Percentiles rank a stretch among this genome's conserved stretches.
Evolutionary conservation across 2,797 vertebrate genomes (phyloP).

Genomic region (Anniella stebbinsi): DNA sequence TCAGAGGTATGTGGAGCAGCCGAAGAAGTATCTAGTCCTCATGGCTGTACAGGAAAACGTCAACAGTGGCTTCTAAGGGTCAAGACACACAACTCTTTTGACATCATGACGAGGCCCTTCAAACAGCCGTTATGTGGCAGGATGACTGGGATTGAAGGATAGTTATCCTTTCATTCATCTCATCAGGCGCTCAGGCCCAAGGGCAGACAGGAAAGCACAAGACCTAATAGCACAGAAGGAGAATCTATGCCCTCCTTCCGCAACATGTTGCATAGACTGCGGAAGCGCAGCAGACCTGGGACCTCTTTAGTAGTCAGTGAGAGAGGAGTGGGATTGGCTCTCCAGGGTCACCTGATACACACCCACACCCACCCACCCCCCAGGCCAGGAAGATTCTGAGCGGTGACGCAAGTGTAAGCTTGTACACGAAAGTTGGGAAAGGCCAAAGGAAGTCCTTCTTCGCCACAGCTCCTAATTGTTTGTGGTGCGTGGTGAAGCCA

Average conservation of each 20-base stretch:
- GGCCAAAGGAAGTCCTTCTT: too few relatives aligned
- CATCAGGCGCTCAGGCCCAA: neutral
- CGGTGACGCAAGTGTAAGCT: fast-evolving
- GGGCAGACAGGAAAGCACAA: neutral
- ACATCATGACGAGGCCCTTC: too few relatives aligned
- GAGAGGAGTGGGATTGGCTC: too few relatives aligned
- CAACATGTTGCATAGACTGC: neutral
- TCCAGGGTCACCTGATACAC: neutral
- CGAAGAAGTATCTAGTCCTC: neutral
- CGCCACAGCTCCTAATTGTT: neutral
- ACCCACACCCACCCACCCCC: neutral
- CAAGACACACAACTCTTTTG: neutral
- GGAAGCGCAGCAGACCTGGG: neutral
- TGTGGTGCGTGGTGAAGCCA: neutral
- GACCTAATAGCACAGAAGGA: neutral
- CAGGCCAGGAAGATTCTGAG: neutral
- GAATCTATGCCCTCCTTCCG: neutral
- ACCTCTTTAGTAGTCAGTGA: too few relatives aligned
- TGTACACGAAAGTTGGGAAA: neutral
- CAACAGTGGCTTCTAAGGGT: neutral
- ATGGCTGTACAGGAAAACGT: neutral
- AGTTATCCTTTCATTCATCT: neutral
- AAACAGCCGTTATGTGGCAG: neutral
- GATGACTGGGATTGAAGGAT: neutral
- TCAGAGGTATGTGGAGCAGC: too few relatives aligned